Percentiles rank a stretch among this genome's conserved stretches.
Conservation (phyloP, 2,888 invertebrate genomes). For the Papilio demoleus region DNA sequence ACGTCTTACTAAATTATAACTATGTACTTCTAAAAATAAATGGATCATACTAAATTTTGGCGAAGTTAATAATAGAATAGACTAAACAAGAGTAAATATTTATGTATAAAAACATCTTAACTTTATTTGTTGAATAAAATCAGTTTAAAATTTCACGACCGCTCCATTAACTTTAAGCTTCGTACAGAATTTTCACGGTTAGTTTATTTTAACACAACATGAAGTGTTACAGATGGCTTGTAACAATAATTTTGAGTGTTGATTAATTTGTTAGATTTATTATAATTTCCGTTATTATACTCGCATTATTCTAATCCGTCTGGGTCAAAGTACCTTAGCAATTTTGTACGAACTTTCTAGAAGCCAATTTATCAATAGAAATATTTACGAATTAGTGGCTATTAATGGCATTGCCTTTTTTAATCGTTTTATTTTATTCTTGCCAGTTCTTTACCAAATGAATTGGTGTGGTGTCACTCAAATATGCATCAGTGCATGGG, state of each 20-base stretch:
- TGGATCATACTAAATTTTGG: background rate
- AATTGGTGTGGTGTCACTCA: conserved; percentile 21
- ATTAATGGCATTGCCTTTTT: too few species aligned
- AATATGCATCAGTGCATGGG: conserved; percentile 49
- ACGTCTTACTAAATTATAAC: too few species aligned
- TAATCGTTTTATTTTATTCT: background rate
- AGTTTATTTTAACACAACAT: conserved; percentile 59
- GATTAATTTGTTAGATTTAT: conserved; percentile 46
- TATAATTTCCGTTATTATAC: conserved; percentile 43
- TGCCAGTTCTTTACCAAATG: conserved; percentile 6
- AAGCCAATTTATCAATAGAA: too few species aligned
- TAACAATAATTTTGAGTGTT: conserved; percentile 45
- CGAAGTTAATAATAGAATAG: conserved; percentile 1
- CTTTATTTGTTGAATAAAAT: conserved; percentile 4
- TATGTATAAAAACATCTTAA: background rate
- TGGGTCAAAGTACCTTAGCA: background rate
- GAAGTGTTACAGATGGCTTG: conserved; percentile 48
- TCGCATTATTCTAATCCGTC: conserved; percentile 27
- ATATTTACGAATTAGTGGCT: too few species aligned
- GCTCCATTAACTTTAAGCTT: conserved; percentile 37
- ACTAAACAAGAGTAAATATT: conserved; percentile 4
- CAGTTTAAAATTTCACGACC: conserved; percentile 32
- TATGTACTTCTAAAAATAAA: too few species aligned
- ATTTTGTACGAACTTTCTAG: too few species aligned
- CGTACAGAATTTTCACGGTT: conserved; percentile 55